These are phyloP conservation scores for Ceratosolen solmsi DNA, from an alignment of 1,140 invertebrate genomes.

Conservation along the genomic window DNA sequence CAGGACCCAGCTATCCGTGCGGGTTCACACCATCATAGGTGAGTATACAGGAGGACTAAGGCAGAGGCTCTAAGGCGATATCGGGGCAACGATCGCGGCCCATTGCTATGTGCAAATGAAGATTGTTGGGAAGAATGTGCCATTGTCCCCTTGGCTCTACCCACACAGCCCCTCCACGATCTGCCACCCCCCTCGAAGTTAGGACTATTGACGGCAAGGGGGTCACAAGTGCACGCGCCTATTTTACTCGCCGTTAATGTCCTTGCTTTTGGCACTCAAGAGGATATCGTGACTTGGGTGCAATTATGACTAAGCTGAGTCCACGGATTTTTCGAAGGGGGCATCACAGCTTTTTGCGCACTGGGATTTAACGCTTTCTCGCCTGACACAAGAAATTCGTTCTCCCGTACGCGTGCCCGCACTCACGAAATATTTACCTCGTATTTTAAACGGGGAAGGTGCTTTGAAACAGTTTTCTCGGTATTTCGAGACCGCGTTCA, in stretches of 20 bases:
- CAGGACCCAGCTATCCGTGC: slow-evolving; percentile 95
- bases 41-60: slow-evolving; percentile 82
- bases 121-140: slow-evolving; percentile 23
- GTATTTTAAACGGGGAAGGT: background rate
- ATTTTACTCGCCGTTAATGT: too few relatives aligned
- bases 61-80: background rate
- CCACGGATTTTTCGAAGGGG: background rate
- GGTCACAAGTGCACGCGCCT: slow-evolving; percentile 34
- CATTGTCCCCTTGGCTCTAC: slow-evolving; percentile 8
- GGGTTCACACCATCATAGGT: slow-evolving; percentile 99
- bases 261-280: too few relatives aligned
- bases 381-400: background rate
- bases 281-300: background rate
- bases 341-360: background rate
- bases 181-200: background rate
- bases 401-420: background rate
- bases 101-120: slow-evolving; percentile 39
- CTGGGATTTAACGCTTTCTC: slow-evolving; percentile 25
- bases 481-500: too few relatives aligned
- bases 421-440: background rate
- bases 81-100: background rate
- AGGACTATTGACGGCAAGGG: background rate
- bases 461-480: background rate
- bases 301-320: too few relatives aligned
- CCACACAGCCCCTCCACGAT: too few relatives aligned